phyloP scores from a whole-genome alignment of 2,113 vertebrate genomes.

The Ophiodon elongatus region DNA sequence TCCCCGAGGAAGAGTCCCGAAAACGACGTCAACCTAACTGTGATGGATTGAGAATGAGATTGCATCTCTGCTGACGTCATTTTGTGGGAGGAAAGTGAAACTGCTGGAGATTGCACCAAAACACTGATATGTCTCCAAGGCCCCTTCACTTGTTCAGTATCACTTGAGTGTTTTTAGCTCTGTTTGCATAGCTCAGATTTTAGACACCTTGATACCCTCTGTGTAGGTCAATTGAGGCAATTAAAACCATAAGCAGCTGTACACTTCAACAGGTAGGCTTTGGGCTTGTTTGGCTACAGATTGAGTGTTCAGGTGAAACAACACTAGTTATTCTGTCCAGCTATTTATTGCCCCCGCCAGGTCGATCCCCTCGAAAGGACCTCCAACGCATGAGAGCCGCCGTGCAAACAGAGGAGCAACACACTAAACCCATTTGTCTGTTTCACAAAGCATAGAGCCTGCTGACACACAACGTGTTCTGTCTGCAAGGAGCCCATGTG shows the following conservation, averaged over 20 bases:
- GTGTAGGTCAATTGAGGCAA: conserved; percentile 38
- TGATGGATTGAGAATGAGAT: conserved; percentile 47
- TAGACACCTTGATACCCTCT: conserved; percentile 50
- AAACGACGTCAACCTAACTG: conserved; percentile 28
- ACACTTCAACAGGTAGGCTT: conserved; percentile 23
- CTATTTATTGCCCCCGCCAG: conserved; percentile 66
- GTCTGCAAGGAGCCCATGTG: conserved; percentile 47
- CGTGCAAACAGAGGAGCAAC: conserved; percentile 57
- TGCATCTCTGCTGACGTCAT: conserved; percentile 20
- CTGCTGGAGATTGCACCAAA: conserved; percentile 5
- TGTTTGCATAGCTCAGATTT: conserved; percentile 42
- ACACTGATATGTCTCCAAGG: neutral
- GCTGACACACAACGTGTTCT: conserved; percentile 42
- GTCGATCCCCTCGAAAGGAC: conserved; percentile 51
- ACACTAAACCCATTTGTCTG: conserved; percentile 58
- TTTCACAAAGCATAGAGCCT: conserved; percentile 37
- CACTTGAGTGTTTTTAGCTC: conserved; percentile 4
- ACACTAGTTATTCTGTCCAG: conserved; percentile 55
- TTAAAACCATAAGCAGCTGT: conserved; percentile 29
- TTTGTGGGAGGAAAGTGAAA: conserved; percentile 33
- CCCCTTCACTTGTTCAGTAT: conserved; percentile 12
- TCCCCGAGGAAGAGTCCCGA: conserved; percentile 21
- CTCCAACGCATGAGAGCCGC: conserved; percentile 52
- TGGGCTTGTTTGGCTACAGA: conserved; percentile 51
- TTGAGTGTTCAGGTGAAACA: conserved; percentile 68